Conservation (phyloP, 1,140 invertebrate genomes). For the Cyphomyrmex costatus region DNA sequence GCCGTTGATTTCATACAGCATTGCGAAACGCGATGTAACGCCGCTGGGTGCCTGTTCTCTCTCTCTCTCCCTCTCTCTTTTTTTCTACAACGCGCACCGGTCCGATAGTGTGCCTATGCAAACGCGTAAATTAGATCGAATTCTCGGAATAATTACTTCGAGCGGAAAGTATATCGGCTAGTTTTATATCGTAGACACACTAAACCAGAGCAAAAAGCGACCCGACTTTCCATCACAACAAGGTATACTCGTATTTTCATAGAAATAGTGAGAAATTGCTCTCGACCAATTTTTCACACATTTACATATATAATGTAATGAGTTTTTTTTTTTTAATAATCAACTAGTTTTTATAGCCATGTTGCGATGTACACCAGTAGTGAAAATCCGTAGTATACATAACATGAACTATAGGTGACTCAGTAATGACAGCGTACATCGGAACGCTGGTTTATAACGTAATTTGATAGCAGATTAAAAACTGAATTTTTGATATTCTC, state of each 20-base stretch:
- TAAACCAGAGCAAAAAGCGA: not conserved
- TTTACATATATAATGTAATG: not conserved
- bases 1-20: conserved; percentile 58
- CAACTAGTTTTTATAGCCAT: not conserved
- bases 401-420: too few relatives aligned
- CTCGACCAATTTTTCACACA: not conserved
- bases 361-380: too few relatives aligned
- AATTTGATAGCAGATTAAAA: not conserved
- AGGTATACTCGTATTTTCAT: not conserved
- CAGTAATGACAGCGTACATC: too few relatives aligned
- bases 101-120: conserved; percentile 69
- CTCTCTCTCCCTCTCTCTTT: conserved; percentile 6
- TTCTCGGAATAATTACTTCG: conserved; percentile 66
- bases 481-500: not conserved
- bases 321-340: not conserved
- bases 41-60: conserved; percentile 55
- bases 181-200: conserved; percentile 30
- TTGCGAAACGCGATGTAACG: conserved; percentile 73
- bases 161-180: conserved; percentile 61
- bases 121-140: conserved; percentile 71
- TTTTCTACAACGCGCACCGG: conserved; percentile 57
- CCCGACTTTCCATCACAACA: not conserved
- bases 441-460: not conserved
- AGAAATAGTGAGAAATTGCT: not conserved
- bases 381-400: too few relatives aligned